Base-by-base conservation (phyloP, 2,113 vertebrate species). In the Halcyon malimbica region DNA sequence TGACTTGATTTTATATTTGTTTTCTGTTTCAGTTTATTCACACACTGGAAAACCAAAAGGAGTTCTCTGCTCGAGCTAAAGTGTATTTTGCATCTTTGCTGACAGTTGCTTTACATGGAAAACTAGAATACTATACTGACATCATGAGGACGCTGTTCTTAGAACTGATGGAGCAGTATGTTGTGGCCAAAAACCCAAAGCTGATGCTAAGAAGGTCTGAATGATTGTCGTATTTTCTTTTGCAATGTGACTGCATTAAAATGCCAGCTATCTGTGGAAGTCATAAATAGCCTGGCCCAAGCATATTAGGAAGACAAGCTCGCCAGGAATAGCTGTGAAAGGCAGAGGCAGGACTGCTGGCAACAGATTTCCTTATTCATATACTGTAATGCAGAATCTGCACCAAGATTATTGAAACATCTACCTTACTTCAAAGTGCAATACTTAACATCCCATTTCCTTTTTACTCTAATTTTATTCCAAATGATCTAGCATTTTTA, bases 131-230 rank as follows among this genome's bases (percentile, higher is more conserved):
- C 75, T 99, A 99, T 97, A 99, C 99, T 0, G 99, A 99, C 97
- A 99, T 99, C 98, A 99, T 99, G 99, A 99, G 98, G 87, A 99
- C 99, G 0, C 98, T 99, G 88, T 98, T 99, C 97, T 97, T 99
- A 94, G 99, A 99, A 96, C 98, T 99, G 92, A 99, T 99, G 99
- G 99, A 99, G 69, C 99, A 99, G 76, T 99, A 99, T 26, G 99
- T 99, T 77, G 99, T 99, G 79, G 99, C 98, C 97, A 99, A 99
- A 97, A 99, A 99, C 97, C 99, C 99, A 85, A 99, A 99, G 95
- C 98, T 99, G 60, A 99, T 99, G 99, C 98, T 99, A 26, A 98
- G 99, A 96, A 99, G 99, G 99, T 99, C 89, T 76, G 97, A 90
- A 83, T 75, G 42, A 69, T 69, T 94, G 63, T 73, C 76, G 12